These are phyloP conservation scores for Geopemphigus sp. DNA, from an alignment of 1,140 invertebrate genomes.

Conservation along the genomic window DNA sequence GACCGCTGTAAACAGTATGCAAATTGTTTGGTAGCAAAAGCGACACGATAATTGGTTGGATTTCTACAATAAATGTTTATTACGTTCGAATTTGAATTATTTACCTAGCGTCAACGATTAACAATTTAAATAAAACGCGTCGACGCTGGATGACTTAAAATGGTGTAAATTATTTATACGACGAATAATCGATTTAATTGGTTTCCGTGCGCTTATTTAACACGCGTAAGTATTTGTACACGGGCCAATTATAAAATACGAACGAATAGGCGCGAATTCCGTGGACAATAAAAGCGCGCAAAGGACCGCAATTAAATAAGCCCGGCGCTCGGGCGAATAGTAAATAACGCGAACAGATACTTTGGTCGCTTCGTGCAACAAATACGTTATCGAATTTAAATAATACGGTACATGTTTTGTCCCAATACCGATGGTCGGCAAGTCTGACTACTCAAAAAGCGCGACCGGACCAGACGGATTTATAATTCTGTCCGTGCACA, in stretches of 20 bases:
- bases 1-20: neutral
- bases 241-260: too few species aligned
- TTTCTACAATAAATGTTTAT: neutral
- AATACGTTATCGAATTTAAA: too few species aligned
- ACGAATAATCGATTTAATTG: constrained; percentile 3
- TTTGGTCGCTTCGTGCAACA: too few species aligned
- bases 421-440: too few species aligned
- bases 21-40: constrained; percentile 17
- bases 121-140: neutral
- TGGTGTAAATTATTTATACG: neutral
- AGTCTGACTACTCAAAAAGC: too few species aligned
- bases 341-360: too few species aligned
- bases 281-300: neutral
- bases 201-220: neutral
- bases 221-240: neutral
- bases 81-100: constrained; percentile 3
- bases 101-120: too few species aligned
- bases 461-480: too few species aligned
- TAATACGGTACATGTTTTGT: too few species aligned
- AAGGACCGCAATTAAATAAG: too few species aligned
- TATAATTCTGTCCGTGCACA: too few species aligned
- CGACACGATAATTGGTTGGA: neutral
- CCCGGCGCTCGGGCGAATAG: too few species aligned
- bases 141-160: neutral
- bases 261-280: neutral